Evolutionary conservation across 2,888 invertebrate genomes (phyloP).

Genomic region (Lepidocyrtinus sp.): DNA sequence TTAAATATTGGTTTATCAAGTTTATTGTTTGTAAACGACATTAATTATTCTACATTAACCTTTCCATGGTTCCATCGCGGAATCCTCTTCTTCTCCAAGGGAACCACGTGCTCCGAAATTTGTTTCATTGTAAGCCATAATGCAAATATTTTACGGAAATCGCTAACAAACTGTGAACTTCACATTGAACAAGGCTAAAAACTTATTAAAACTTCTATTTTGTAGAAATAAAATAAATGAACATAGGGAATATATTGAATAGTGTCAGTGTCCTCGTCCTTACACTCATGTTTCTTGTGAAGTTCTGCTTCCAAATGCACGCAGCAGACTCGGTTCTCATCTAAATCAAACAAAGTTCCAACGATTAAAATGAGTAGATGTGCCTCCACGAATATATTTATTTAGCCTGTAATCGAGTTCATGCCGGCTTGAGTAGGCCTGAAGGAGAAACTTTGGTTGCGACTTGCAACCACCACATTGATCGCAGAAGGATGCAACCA

Average conservation of each 20-base stretch:
- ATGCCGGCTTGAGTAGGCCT: not conserved
- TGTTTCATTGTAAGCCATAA: not conserved
- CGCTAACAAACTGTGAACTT: not conserved
- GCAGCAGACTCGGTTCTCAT: not conserved
- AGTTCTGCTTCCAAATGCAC: not conserved
- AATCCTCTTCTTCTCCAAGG: not conserved
- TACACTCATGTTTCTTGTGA: no score
- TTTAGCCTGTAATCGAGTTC: not conserved
- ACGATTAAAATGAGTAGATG: not conserved
- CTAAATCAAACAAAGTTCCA: not conserved
- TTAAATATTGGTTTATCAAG: not conserved
- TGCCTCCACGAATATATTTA: not conserved
- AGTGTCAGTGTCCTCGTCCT: no score
- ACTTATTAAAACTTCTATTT: not conserved
- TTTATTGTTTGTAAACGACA: not conserved
- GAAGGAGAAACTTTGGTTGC: not conserved
- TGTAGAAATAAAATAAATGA: not conserved
- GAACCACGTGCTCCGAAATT: not conserved
- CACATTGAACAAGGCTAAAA: not conserved
- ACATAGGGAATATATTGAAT: not conserved
- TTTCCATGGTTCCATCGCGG: not conserved
- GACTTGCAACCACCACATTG: no score
- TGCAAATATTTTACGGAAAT: not conserved
- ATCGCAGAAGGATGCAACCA: no score
- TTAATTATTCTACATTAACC: not conserved